A percentile compares a stretch with the other conserved stretches of the same genome.
Evolutionary conservation across 1,140 invertebrate genomes (phyloP).

Genomic region (Ptiloglossa arizonensis): DNA sequence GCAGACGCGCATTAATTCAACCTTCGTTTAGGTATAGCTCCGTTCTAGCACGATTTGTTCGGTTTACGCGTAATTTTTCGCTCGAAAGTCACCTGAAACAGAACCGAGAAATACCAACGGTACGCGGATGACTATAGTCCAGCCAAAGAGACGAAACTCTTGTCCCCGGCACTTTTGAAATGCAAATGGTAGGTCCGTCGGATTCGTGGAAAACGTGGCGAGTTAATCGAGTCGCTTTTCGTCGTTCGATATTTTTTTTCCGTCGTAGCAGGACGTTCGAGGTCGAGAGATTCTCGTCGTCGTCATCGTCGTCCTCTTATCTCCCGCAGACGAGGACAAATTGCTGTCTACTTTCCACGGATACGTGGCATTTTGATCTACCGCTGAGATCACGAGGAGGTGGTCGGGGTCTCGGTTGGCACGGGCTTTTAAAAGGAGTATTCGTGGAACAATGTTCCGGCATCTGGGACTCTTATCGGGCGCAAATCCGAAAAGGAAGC

Average conservation of each 20-base stretch:
- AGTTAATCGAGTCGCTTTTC: no score
- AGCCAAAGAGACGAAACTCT: no score
- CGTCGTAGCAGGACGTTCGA: background rate
- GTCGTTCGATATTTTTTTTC: background rate
- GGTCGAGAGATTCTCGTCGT: background rate
- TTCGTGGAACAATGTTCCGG: conserved; percentile 21
- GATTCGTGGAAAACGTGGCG: background rate
- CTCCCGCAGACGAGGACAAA: conserved; percentile 4
- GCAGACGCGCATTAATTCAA: conserved; percentile 1
- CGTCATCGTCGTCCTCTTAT: conserved; percentile 15
- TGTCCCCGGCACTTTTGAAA: background rate
- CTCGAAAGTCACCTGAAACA: background rate
- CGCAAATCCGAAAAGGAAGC: conserved; percentile 31
- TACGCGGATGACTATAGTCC: no score
- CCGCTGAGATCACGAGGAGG: background rate
- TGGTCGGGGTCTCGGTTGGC: background rate
- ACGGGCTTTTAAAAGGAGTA: conserved; percentile 7
- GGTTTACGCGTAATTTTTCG: background rate
- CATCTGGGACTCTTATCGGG: conserved; percentile 42
- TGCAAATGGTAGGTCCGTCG: background rate
- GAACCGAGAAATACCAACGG: no score
- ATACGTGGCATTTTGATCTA: conserved; percentile 1
- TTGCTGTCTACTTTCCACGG: background rate
- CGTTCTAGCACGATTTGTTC: background rate
- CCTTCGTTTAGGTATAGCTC: background rate